These are phyloP conservation scores for Pseudococcus viburni DNA, from an alignment of 2,888 invertebrate genomes.

Conservation along the genomic window DNA sequence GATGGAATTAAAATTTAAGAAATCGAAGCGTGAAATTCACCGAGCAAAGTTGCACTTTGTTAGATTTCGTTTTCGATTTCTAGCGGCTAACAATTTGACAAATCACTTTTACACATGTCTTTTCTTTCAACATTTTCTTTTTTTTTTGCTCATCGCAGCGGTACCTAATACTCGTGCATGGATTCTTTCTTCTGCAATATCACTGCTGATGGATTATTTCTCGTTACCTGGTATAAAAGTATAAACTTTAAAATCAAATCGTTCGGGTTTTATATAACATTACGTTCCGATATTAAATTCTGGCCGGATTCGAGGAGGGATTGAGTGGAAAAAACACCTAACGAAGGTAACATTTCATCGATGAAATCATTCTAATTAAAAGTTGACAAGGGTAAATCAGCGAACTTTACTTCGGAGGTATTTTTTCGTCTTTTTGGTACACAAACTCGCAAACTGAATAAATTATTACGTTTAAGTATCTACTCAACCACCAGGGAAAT, in stretches of 20 bases:
- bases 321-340: neutral
- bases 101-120: conserved; percentile 55
- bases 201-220: conserved; percentile 20
- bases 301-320: too few species aligned
- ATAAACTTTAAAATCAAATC: conserved; percentile 8
- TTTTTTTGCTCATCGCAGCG: neutral
- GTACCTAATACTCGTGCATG: neutral
- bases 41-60: conserved; percentile 32
- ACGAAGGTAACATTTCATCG: conserved; percentile 1
- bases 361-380: conserved; percentile 20
- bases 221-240: neutral
- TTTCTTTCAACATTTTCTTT: conserved; percentile 7
- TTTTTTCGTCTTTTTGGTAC: neutral
- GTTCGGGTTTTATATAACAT: neutral
- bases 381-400: neutral
- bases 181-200: conserved; percentile 1
- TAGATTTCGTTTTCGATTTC: conserved; percentile 33
- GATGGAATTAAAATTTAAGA: conserved; percentile 1
- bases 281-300: neutral
- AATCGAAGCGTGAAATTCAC: conserved; percentile 10
- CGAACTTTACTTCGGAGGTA: neutral
- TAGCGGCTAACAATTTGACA: conserved; percentile 26
- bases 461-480: conserved; percentile 34
- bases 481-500: neutral
- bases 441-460: conserved; percentile 23